These are phyloP conservation scores for Oryzias javanicus DNA, from an alignment of 2,113 vertebrate species.

Conservation along the genomic window DNA sequence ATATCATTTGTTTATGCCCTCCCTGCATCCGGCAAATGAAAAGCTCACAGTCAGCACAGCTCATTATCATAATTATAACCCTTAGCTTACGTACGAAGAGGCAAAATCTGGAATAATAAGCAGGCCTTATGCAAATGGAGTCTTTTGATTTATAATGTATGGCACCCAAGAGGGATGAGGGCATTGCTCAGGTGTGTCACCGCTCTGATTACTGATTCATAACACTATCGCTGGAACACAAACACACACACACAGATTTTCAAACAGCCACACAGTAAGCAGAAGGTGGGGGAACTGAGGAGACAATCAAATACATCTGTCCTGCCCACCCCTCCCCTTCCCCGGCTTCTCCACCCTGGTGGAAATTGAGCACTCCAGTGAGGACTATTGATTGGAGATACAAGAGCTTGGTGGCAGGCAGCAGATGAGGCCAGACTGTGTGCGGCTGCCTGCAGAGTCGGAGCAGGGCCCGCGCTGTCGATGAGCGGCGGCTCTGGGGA, in stretches of 20 bases:
- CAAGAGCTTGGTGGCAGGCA: conserved; percentile 67
- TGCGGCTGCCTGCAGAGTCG: conserved; percentile 52
- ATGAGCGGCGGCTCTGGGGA: conserved; percentile 39
- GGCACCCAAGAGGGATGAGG: conserved; percentile 76
- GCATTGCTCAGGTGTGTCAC: conserved; percentile 83
- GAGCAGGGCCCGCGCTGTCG: conserved; percentile 37
- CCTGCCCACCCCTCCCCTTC: conserved; percentile 58
- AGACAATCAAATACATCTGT: conserved; percentile 80
- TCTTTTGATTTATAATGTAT: conserved; percentile 85
- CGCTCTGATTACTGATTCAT: conserved; percentile 81
- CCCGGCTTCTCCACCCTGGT: conserved; percentile 61
- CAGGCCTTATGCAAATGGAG: conserved; percentile 79
- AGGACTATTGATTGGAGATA: conserved; percentile 80
- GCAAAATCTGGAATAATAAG: conserved; percentile 77
- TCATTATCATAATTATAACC: conserved; percentile 79
- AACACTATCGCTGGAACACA: conserved; percentile 63
- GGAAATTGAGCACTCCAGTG: conserved; percentile 78
- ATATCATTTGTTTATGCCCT: conserved; percentile 74
- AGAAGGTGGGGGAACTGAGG: conserved; percentile 76
- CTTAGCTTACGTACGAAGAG: conserved; percentile 69
- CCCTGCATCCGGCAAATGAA: conserved; percentile 71
- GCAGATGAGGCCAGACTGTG: conserved; percentile 74
- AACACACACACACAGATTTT: conserved; percentile 37
- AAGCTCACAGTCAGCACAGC: conserved; percentile 77
- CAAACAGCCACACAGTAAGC: conserved; percentile 49